Evolutionary conservation across 2,888 invertebrate species (phyloP).

Genomic region (Stictocephala bisonia): DNA sequence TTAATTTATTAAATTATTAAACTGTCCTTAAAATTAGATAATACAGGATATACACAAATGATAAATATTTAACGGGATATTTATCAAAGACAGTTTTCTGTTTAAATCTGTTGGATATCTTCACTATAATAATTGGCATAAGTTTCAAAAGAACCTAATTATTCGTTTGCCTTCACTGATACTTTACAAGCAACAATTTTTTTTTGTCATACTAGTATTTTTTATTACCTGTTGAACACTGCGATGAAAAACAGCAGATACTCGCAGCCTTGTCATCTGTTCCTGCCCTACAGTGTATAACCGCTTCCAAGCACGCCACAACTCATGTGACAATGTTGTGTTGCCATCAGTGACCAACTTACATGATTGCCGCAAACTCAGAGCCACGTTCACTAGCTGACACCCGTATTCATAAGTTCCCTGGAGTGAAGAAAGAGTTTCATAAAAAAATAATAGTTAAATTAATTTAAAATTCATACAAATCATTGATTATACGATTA

Average conservation of each 20-base stretch:
- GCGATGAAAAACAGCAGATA: conserved; percentile 80
- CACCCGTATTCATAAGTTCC: conserved; percentile 85
- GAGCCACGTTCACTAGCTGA: conserved; percentile 79
- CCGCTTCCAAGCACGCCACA: conserved; percentile 76
- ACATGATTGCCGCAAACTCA: conserved; percentile 78
- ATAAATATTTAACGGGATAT: too few relatives aligned
- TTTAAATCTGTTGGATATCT: too few relatives aligned
- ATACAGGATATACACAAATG: too few relatives aligned
- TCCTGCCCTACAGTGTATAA: conserved; percentile 78
- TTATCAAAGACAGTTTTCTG: conserved; percentile 1
- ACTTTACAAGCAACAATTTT: too few relatives aligned
- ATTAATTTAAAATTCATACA: too few relatives aligned
- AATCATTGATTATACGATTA: too few relatives aligned
- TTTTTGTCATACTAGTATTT: background rate
- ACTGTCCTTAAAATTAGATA: too few relatives aligned
- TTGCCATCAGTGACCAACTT: conserved; percentile 72
- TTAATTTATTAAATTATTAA: too few relatives aligned
- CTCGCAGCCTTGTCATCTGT: conserved; percentile 79
- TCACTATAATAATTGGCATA: too few relatives aligned
- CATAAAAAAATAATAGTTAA: too few relatives aligned
- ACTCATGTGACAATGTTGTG: conserved; percentile 68
- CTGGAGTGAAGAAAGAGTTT: conserved; percentile 67
- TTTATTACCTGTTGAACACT: conserved; percentile 67
- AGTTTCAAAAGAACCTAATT: too few relatives aligned
- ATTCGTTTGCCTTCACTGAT: too few relatives aligned